Percentiles rank a stretch among this genome's conserved stretches.
Evolutionary conservation across 1,140 invertebrate species (phyloP).

Genomic region (Dryas iulia): DNA sequence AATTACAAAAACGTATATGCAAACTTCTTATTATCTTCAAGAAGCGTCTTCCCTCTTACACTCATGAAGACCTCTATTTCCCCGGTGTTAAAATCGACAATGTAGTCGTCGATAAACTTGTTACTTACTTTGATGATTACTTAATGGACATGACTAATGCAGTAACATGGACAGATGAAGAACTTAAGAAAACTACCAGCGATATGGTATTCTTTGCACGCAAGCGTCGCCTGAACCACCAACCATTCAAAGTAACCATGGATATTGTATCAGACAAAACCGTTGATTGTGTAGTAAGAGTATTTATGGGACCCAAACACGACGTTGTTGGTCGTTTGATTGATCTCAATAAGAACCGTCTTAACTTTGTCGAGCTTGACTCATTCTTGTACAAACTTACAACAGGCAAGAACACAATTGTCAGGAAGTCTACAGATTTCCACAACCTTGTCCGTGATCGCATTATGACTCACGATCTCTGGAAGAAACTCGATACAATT

Average conservation of each 20-base stretch:
- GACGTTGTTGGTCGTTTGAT: constrained; percentile 78
- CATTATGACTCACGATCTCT: constrained; percentile 66
- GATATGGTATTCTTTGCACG: constrained; percentile 77
- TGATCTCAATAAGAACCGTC: constrained; percentile 74
- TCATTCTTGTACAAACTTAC: constrained; percentile 63
- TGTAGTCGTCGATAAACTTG: constrained; percentile 78
- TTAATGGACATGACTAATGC: constrained; percentile 80
- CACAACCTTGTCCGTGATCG: constrained; percentile 62
- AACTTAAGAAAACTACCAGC: constrained; percentile 56
- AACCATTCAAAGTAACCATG: constrained; percentile 84
- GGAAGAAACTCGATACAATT: constrained; percentile 58
- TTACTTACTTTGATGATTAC: constrained; percentile 82
- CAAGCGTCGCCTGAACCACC: constrained; percentile 82
- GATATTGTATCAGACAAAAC: constrained; percentile 81
- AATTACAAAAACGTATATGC: constrained; percentile 83
- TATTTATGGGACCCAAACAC: constrained; percentile 86
- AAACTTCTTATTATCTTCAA: constrained; percentile 81
- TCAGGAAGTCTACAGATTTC: constrained; percentile 70
- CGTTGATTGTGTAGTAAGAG: constrained; percentile 80
- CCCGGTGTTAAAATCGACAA: constrained; percentile 81
- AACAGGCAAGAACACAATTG: constrained; percentile 61
- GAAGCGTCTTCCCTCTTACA: constrained; percentile 82
- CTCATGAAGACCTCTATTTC: constrained; percentile 82
- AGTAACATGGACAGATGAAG: constrained; percentile 46
- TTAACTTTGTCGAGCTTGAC: constrained; percentile 81